phyloP scores from a whole-genome alignment of 2,797 vertebrate species.

The Psittacula derbiana region DNA sequence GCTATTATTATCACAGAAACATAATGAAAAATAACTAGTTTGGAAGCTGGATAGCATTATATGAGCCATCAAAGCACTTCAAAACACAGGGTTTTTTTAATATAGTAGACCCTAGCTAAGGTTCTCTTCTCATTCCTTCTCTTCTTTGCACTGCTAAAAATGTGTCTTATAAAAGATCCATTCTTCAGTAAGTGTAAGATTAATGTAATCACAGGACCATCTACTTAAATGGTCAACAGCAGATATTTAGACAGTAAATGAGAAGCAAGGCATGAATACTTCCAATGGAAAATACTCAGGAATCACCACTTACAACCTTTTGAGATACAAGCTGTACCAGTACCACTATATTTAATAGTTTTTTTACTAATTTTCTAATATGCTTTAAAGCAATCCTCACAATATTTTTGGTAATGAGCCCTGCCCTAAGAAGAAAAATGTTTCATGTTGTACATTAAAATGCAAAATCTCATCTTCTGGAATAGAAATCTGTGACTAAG shows the following conservation, averaged over 20 bases:
- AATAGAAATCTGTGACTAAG: background rate
- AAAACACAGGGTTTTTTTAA: background rate
- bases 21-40: slow-evolving; percentile 41
- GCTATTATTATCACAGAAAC: slow-evolving; percentile 39
- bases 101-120: background rate
- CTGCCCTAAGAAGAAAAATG: background rate
- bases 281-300: background rate
- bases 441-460: background rate
- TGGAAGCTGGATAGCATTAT: background rate
- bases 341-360: background rate
- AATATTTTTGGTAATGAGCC: background rate
- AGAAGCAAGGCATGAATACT: background rate
- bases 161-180: background rate
- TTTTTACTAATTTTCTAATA: background rate
- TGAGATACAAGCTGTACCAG: background rate
- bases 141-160: background rate
- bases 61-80: background rate
- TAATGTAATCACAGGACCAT: background rate
- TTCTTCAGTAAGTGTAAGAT: background rate
- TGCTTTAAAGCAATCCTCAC: background rate
- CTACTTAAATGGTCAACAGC: background rate
- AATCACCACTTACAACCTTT: background rate
- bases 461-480: background rate
- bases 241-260: background rate
- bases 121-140: background rate